phyloP scores from a whole-genome alignment of 2,888 invertebrate genomes.

The Blomia tropicalis region DNA sequence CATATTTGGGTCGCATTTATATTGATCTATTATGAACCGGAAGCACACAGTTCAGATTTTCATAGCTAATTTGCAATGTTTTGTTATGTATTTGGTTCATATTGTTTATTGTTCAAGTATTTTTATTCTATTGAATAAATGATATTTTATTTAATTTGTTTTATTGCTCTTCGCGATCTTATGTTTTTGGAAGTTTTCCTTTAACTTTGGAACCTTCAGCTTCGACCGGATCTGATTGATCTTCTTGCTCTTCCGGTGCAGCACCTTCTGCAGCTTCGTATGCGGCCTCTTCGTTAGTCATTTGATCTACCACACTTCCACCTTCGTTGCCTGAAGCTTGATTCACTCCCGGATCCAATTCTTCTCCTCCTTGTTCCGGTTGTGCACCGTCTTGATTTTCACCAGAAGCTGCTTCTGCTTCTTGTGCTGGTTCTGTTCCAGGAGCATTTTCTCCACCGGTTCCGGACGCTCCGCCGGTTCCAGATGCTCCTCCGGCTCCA shows the following conservation, averaged over 20 bases:
- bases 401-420: not conserved
- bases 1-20: constrained; percentile 70
- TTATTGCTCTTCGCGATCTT: no score
- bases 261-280: not conserved
- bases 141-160: no score
- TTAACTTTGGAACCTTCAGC: no score
- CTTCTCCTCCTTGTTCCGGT: not conserved
- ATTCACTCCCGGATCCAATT: not conserved
- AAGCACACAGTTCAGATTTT: constrained; percentile 35
- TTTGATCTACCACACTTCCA: not conserved
- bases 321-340: not conserved
- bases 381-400: not conserved
- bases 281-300: not conserved
- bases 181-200: no score
- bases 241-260: constrained; percentile 9
- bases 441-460: not conserved
- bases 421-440: not conserved
- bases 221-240: not conserved
- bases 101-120: no score
- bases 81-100: no score
- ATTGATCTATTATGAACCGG: constrained; percentile 54
- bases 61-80: no score
- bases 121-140: no score
- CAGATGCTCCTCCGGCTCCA: not conserved
- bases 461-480: not conserved